A percentile compares a stretch with the other conserved stretches of the same genome.
These are phyloP conservation scores for Myotis pilosus DNA, from an alignment of 2,797 vertebrate genomes.

Conservation along the genomic window DNA sequence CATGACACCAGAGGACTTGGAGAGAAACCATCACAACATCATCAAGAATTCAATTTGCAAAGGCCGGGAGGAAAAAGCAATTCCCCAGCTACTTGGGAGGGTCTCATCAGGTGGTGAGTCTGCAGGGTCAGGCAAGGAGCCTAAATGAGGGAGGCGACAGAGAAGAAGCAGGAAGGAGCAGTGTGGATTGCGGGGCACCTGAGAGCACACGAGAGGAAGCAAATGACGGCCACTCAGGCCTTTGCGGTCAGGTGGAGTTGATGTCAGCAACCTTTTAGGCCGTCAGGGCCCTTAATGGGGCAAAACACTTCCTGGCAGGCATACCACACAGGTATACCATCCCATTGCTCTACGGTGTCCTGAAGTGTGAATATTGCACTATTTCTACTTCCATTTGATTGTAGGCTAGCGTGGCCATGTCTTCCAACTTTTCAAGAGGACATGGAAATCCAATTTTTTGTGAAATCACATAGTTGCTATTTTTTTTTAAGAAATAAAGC, in stretches of 20 bases:
- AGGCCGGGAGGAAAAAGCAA: not conserved
- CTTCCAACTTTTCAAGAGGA: not conserved
- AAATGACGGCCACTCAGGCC: not conserved
- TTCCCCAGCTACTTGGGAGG: not conserved
- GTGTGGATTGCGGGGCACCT: too few relatives aligned
- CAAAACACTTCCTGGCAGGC: too few relatives aligned
- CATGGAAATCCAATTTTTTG: not conserved
- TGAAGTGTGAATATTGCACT: too few relatives aligned
- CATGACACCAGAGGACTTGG: not conserved
- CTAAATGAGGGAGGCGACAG: accelerated
- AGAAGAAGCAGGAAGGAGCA: not conserved
- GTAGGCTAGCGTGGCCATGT: not conserved
- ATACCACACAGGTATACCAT: too few relatives aligned
- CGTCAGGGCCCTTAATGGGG: too few relatives aligned
- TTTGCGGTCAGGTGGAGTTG: accelerated
- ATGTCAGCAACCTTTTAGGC: too few relatives aligned
- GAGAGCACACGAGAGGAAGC: not conserved
- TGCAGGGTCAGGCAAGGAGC: not conserved
- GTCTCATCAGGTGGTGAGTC: not conserved
- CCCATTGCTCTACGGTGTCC: too few relatives aligned
- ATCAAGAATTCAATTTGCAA: not conserved
- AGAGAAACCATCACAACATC: not conserved
- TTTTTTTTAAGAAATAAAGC: not conserved
- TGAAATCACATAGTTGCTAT: not conserved
- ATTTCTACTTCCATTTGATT: too few relatives aligned